These are phyloP conservation scores for Probosciger aterrimus DNA, from an alignment of 2,113 vertebrate genomes.

Conservation along the genomic window DNA sequence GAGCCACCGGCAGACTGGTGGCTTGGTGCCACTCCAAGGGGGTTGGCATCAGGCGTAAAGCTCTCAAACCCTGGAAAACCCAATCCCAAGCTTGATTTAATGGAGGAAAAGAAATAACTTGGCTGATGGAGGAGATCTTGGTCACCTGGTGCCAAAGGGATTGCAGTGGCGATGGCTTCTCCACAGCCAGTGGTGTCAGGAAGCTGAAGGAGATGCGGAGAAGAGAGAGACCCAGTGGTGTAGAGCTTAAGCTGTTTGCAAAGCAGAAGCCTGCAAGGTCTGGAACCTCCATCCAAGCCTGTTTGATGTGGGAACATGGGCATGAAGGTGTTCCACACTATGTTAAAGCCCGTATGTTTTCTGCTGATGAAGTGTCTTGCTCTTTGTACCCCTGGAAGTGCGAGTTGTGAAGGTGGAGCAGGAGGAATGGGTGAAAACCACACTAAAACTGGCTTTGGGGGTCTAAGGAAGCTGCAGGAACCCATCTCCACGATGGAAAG, in stretches of 20 bases:
- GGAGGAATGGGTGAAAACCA: neutral
- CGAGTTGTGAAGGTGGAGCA: neutral
- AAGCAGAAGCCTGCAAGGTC: neutral
- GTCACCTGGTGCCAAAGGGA: neutral
- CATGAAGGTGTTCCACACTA: neutral
- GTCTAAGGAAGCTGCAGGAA: neutral
- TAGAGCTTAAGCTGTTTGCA: neutral
- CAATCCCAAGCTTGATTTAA: neutral
- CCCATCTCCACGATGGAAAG: neutral
- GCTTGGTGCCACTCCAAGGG: neutral
- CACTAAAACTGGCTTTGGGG: neutral
- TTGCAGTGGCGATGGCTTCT: neutral
- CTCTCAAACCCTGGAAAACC: neutral
- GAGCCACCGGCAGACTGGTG: neutral
- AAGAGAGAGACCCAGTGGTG: neutral
- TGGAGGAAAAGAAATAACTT: neutral
- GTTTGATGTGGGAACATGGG: fast-evolving
- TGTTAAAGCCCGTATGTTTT: neutral
- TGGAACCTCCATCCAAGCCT: neutral
- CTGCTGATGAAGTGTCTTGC: neutral
- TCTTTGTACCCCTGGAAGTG: neutral
- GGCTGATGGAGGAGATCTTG: neutral
- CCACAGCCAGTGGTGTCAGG: fast-evolving
- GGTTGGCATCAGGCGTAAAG: neutral
- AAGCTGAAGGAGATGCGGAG: neutral